Evolutionary conservation across 1,140 invertebrate genomes (phyloP), one percentile per base, ranked within the genome.

Genomic region (Drosophila paulistorum): DNA sequence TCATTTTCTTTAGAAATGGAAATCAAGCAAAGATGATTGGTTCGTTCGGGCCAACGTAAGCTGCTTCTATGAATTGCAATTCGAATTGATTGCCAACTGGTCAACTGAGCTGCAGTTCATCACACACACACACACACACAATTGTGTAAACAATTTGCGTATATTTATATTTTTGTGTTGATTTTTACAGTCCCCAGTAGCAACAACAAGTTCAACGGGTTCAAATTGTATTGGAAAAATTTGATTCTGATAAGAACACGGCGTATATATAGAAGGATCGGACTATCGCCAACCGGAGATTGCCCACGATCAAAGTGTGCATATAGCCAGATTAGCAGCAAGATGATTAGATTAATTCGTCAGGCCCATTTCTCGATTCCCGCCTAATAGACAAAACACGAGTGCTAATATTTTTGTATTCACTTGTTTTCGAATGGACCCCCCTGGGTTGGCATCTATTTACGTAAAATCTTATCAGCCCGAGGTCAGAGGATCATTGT

Each of bases 141-240:
- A 48, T 48, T 48, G 45, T 17, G 45, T 48, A 48, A 48, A 48
- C 14, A 48, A 30, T 30, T 30, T 30, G 7, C 4, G n/a, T 14
- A 7, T 17, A 48, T 17, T 17, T 20, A 48, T 48, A 65, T 77
- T 75, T 76, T 41, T 76, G 54, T 69, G 35, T 68, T 20, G 2
- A 45, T 45, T 42, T 48, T 48, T 48, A 41, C 14, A 55, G 54
- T 42, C 9, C 7, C 37, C 10, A 37, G 45, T 58, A 26, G 66
- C 48, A 23, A 65, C 17, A 13, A 26, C 58, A 13, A 26, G 79
- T 64, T 72, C 75, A 65, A 60, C 45, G 65, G 68, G 82, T 86
- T 86, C 82, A 75, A 68, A 72, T 81, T 63, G 70, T 66, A 79
- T 81, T 66, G 82, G 78, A 81, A 86, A 75, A 69, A 58, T 74